Conservation (phyloP, 2,888 invertebrate species). For the Tortricodes alternella region DNA sequence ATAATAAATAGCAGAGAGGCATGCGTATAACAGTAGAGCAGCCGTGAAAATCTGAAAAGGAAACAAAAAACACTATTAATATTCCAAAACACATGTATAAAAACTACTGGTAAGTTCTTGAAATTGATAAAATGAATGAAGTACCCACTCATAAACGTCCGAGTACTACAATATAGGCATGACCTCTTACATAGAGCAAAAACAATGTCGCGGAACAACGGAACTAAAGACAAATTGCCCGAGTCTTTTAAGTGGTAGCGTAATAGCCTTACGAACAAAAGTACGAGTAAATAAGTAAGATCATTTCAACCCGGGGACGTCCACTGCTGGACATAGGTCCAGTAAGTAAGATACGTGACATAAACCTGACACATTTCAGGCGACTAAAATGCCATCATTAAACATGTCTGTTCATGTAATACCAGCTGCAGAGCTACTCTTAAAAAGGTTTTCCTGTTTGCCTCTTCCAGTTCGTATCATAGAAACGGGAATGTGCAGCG, state of each 20-base stretch:
- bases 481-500: too few relatives aligned
- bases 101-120: background rate
- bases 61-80: conserved; percentile 25
- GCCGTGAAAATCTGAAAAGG: conserved; percentile 89
- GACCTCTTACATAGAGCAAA: conserved; percentile 23
- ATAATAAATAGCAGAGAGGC: conserved; percentile 93
- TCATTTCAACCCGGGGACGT: too few relatives aligned
- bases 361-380: conserved; percentile 11
- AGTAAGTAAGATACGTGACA: too few relatives aligned
- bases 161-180: background rate
- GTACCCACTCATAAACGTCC: background rate
- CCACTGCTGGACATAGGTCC: too few relatives aligned
- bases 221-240: conserved; percentile 25
- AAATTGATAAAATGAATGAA: background rate
- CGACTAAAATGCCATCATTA: background rate
- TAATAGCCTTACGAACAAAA: conserved; percentile 14
- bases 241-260: conserved; percentile 15
- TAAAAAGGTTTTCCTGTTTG: background rate
- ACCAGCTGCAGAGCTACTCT: background rate
- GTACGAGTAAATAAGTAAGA: too few relatives aligned
- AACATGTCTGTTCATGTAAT: background rate
- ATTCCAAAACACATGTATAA: background rate
- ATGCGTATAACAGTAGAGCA: conserved; percentile 90
- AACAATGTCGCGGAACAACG: conserved; percentile 29
- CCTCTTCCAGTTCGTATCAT: background rate